Percentiles rank a stretch among this genome's conserved stretches.
phyloP scores from a whole-genome alignment of 2,888 invertebrate species.

The Lasioglossum pauxillum region DNA sequence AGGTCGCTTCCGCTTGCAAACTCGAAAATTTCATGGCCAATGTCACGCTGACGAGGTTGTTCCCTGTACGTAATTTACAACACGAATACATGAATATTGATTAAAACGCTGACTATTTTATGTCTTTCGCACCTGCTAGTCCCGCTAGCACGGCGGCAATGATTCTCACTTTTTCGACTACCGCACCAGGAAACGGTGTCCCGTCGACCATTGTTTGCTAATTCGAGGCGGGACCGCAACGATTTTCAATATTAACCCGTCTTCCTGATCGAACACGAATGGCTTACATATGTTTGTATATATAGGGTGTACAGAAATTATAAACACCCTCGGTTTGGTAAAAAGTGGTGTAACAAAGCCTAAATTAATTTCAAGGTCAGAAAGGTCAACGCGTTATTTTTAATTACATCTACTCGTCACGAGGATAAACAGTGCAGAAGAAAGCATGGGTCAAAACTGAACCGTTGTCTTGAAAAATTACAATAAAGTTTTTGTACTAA shows the following conservation, averaged over 20 bases:
- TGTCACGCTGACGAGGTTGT: not conserved
- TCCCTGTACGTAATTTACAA: not conserved
- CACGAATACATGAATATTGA: constrained; percentile 11
- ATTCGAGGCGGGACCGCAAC: not conserved
- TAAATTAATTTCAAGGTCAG: too few relatives aligned
- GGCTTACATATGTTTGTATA: not conserved
- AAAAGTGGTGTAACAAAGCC: too few relatives aligned
- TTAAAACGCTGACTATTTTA: not conserved
- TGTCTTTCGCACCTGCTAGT: not conserved
- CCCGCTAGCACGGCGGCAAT: not conserved
- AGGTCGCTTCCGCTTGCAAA: not conserved
- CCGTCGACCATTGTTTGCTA: not conserved
- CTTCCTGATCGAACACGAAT: not conserved
- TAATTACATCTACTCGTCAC: too few relatives aligned
- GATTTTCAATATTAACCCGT: not conserved
- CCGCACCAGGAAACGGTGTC: not conserved
- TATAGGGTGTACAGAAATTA: not conserved
- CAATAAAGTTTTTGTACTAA: too few relatives aligned
- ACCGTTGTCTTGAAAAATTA: too few relatives aligned
- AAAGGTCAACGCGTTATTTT: too few relatives aligned
- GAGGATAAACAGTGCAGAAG: too few relatives aligned
- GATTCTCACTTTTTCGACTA: constrained; percentile 4
- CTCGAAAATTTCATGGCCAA: constrained; percentile 2
- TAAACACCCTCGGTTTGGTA: too few relatives aligned
- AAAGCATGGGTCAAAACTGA: too few relatives aligned